Evolutionary conservation across 2,113 vertebrate species (phyloP).

Genomic region (Alaudala cheleensis): DNA sequence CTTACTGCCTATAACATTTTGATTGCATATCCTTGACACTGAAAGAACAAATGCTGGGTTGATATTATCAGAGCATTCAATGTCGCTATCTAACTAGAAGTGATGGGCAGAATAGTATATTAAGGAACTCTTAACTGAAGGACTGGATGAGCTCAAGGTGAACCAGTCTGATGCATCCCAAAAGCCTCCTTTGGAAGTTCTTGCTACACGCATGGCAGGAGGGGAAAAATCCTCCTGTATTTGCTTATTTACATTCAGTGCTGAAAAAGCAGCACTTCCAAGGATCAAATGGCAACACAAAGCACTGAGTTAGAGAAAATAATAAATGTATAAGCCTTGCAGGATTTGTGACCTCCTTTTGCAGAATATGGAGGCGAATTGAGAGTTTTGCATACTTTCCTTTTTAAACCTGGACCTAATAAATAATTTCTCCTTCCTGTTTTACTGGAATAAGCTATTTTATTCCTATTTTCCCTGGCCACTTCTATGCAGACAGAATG

Average conservation of each 20-base stretch:
- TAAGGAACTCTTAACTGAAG: neutral
- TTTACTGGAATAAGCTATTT: neutral
- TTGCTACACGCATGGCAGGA: neutral
- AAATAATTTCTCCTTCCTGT: neutral
- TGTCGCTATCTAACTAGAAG: neutral
- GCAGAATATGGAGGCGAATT: neutral
- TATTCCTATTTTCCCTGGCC: neutral
- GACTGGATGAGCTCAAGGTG: neutral
- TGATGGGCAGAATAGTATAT: neutral
- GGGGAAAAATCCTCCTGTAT: rapidly evolving
- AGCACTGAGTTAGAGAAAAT: neutral
- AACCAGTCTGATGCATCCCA: neutral
- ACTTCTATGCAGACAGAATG: neutral
- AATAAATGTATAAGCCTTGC: neutral
- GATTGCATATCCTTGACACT: neutral
- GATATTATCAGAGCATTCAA: neutral
- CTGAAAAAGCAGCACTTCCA: neutral
- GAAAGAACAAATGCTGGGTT: neutral
- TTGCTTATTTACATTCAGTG: neutral
- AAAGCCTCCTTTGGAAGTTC: neutral
- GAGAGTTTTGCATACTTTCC: neutral
- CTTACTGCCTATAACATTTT: neutral
- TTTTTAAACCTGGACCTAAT: neutral
- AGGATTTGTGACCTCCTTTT: neutral
- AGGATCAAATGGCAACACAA: neutral